Conservation (phyloP, 2,888 invertebrate species). For the Nephrotoma appendiculata region DNA sequence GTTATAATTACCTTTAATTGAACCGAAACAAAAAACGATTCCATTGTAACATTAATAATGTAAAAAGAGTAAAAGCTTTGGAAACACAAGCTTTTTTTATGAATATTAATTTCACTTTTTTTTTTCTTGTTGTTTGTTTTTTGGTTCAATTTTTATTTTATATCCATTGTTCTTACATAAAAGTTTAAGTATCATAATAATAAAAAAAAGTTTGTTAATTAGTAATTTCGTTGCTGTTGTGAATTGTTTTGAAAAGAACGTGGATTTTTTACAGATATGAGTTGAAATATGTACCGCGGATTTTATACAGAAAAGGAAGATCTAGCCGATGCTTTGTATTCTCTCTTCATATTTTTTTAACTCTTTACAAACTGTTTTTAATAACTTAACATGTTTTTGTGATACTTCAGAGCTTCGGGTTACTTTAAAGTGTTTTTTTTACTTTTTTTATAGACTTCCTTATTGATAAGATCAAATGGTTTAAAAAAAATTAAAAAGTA, state of each 20-base stretch:
- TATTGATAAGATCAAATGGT: too few relatives aligned
- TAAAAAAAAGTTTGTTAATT: not conserved
- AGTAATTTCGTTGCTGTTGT: not conserved
- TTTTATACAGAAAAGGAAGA: not conserved
- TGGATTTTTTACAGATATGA: not conserved
- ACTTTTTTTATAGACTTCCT: too few relatives aligned
- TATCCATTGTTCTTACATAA: not conserved
- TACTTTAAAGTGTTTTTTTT: too few relatives aligned
- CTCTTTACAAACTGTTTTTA: too few relatives aligned
- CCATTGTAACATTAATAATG: not conserved
- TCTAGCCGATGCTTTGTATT: not conserved
- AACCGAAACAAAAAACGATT: not conserved
- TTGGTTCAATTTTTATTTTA: not conserved
- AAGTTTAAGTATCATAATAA: not conserved
- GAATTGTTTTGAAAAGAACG: not conserved
- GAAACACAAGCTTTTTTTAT: not conserved
- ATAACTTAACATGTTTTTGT: too few relatives aligned
- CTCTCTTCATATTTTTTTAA: too few relatives aligned
- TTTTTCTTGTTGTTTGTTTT: not conserved
- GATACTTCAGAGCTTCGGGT: too few relatives aligned
- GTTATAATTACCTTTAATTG: not conserved
- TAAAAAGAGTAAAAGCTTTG: not conserved
- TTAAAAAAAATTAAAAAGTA: too few relatives aligned
- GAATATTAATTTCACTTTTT: not conserved
- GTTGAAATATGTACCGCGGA: not conserved